These are phyloP conservation scores for Magallana nippona DNA, from an alignment of 2,888 invertebrate species.

Conservation along the genomic window DNA sequence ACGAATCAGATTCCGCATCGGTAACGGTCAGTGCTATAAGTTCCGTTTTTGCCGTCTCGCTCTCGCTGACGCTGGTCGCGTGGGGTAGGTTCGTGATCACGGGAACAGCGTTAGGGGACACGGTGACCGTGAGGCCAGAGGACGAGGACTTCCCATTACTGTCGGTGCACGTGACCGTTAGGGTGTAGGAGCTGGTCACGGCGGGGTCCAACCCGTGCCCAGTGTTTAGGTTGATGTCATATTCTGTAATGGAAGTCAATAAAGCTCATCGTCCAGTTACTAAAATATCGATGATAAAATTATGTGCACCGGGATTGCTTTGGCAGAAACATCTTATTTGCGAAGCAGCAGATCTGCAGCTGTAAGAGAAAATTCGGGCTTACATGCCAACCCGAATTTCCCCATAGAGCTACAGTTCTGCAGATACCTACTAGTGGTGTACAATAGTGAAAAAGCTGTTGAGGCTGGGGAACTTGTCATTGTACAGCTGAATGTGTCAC, in stretches of 20 bases:
- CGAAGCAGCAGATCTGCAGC: too few species aligned
- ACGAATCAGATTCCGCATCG: constrained; percentile 36
- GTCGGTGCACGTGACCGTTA: constrained; percentile 42
- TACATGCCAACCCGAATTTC: background rate
- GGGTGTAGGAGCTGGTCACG: constrained; percentile 32
- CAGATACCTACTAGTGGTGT: constrained; percentile 24
- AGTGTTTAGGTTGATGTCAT: constrained; percentile 28
- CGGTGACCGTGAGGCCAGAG: constrained; percentile 23
- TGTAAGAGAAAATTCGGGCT: too few species aligned
- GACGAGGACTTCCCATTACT: constrained; percentile 21
- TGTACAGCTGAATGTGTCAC: constrained; percentile 40
- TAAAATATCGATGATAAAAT: too few species aligned
- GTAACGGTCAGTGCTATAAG: constrained; percentile 39
- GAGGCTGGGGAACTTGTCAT: constrained; percentile 4
- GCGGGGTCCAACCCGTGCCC: constrained; percentile 37
- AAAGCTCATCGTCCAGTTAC: background rate
- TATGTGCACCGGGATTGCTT: background rate
- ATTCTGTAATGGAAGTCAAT: background rate
- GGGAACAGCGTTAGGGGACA: constrained; percentile 44
- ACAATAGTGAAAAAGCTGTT: background rate
- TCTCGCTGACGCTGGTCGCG: constrained; percentile 25
- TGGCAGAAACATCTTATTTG: too few species aligned
- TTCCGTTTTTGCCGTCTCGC: constrained; percentile 31
- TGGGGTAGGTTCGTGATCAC: constrained; percentile 37
- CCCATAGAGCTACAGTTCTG: too few species aligned